Evolutionary conservation across 2,113 vertebrate species (phyloP), one percentile per base, ranked within the genome.

Genomic region (Orthonyx spaldingii): DNA sequence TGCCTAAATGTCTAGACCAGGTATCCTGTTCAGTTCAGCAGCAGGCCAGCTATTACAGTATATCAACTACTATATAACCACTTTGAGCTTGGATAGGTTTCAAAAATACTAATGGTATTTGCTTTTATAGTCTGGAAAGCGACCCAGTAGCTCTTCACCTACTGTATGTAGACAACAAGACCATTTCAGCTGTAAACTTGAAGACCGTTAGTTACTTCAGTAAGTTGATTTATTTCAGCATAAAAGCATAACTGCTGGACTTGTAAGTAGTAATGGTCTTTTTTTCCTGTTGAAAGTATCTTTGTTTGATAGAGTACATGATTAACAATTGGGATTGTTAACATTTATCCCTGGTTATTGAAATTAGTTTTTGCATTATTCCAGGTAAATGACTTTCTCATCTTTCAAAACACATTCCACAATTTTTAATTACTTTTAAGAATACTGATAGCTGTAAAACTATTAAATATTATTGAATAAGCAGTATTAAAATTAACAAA

Each of bases 1-100:
- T 75, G 75, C 63, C 88, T 91, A 63, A 87, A 87, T 80, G 87
- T 95, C 91, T 94, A 95, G 89, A 94, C 87, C 79, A 94, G 87
- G 52, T 93, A 94, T 94, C 71, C 84, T 96, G 78, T 84, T 91
- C 87, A 79, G 72, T 89, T 86, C 74, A 93, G 80, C 55, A 81
- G 61, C 8, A 93, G 60, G 28, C 74, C 78, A 93, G 89, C 84
- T 95, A 81, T 84, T 87, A 74, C 30, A 59, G 47, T 87, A 76
- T 90, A 95, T 55, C 56, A 90, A 75, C 75, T 80, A 55, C 55
- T 87, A 24, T 52, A 59, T 79, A 92, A 84, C 81, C 68, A 60
- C 41, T 90, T 39, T 17, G 47, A 94, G 19, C 37, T 71, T 92
- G 83, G 47, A 84, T 35, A 50, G 9, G 53, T 86, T 95, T 92